Percentiles rank a stretch among this genome's conserved stretches.
phyloP scores from a whole-genome alignment of 2,888 invertebrate species.

The Agrotis ipsilon region DNA sequence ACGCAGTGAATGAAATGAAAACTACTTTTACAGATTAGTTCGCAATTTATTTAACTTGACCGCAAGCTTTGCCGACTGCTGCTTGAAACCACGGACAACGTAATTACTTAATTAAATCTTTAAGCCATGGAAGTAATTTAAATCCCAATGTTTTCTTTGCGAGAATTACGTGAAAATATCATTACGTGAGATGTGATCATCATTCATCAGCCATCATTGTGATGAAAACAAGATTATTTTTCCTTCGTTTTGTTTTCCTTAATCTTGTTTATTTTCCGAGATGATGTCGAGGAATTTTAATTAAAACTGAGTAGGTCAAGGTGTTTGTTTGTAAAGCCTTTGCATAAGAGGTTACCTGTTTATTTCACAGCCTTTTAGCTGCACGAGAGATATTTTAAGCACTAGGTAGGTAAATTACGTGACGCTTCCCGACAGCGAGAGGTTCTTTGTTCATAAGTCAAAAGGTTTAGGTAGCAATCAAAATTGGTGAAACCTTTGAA shows the following conservation, averaged over 20 bases:
- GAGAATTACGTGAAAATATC: constrained; percentile 14
- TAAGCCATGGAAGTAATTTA: constrained; percentile 1
- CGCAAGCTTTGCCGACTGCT: constrained; percentile 4
- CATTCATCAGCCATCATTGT: constrained; percentile 15
- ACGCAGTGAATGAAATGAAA: constrained; percentile 11
- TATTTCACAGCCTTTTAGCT: constrained; percentile 37
- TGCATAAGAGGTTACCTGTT: constrained; percentile 40
- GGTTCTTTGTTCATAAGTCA: background rate
- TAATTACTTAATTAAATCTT: constrained; percentile 44
- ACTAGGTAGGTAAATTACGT: constrained; percentile 12
- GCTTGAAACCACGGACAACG: constrained; percentile 10
- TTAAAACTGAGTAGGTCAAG: constrained; percentile 61
- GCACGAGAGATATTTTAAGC: constrained; percentile 7
- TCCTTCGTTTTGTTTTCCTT: constrained; percentile 17
- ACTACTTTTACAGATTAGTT: constrained; percentile 27
- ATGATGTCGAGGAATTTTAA: constrained; percentile 56
- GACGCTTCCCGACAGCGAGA: background rate
- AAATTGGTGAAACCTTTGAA: constrained; percentile 2
- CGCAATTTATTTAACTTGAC: constrained; percentile 39
- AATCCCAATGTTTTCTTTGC: constrained; percentile 12
- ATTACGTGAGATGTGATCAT: constrained; percentile 14
- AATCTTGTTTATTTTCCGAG: constrained; percentile 38
- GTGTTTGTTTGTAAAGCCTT: constrained; percentile 45
- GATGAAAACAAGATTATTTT: constrained; percentile 24
- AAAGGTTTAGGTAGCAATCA: background rate